Base-by-base conservation (phyloP, 2,888 invertebrate species). In the Hydrotaea diabolus region DNA sequence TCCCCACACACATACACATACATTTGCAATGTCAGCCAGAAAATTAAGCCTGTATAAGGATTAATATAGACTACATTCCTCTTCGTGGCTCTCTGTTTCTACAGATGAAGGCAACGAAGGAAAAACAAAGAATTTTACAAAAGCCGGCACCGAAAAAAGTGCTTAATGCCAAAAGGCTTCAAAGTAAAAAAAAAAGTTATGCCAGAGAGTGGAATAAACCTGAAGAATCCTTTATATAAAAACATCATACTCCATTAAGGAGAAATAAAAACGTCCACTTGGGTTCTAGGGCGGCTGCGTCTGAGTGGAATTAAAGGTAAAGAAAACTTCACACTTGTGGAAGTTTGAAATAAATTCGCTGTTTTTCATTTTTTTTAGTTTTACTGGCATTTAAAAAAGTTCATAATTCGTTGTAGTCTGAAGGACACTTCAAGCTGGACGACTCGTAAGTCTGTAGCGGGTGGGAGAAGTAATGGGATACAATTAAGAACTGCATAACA, bases 11-110 rank as follows among this genome's bases (percentile, higher is more conserved):
- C 31, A 31, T 31, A 31, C 39, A 43, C 19, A n/a, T 23, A 21
- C 46, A 64, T 85, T 84, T 82, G 81, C 84, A 85, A 85, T 85
- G 84, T 85, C 84, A 82, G 78, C 73, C 84, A 79, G 76, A 85
- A 85, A 85, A 85, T 85, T 82, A 85, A 85, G 76, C 78, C 79
- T 78, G 79, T 76, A 82, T 31, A 55, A 75, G 76, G 78, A 21
- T 82, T 76, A 85, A 69, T 46, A 23, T 19, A 69, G 69, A 69
- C 69, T 23, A 69, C 39, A 69, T 69, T 62, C 62, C 62, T 31
- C 26, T 31, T 31, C n/a, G 26, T 31, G 62, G 21, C 23, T 62
- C n/a, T 36, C 15, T 62, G 43, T 19, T 19, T 21, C 13, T 17
- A 7, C 3, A 31, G 31, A 2, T 4, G n/a, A 17, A 17, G 43